Base-by-base conservation (phyloP, 2,888 invertebrate species). In the Ichneumon xanthorius region DNA sequence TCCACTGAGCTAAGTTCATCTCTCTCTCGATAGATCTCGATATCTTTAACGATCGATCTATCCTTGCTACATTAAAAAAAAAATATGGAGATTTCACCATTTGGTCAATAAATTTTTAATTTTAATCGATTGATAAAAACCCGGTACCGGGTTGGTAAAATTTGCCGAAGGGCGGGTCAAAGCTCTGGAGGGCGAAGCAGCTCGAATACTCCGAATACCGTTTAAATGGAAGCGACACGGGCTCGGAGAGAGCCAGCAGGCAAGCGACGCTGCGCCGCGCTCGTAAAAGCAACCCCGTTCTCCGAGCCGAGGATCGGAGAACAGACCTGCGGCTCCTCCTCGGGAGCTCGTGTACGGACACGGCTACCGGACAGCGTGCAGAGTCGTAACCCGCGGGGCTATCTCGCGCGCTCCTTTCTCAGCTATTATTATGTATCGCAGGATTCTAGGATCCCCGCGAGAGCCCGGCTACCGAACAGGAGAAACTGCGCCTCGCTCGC, bases 341-440 rank as follows among this genome's bases (percentile, higher is more conserved):
- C 53, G 65, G 7, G 26, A 40, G 22, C 61, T 79, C 75, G 33
- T 11, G 45, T 37, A 48, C n/a, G 22, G 19, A 37, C 45, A 26
- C 37, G 58, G 81, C 81, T 80, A 82, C 79, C 77, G 71, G 53
- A 65, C 75, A 40, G 30, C 70, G 82, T 85, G 83, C 88, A 83
- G 84, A 86, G 80, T 89, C 89, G 90, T 90, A 90, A 90, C 89
- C 82, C 71, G 71, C 30, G 81, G 53, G 63, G 58, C 68, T 26
- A 48, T 63, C 75, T 65, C 65, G 30, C 48, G 37, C 14, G 68
- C 81, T 88, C 86, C 87, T 87, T 90, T 89, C 90, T 89, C 89
- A 89, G 88, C 87, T 88, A 90, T 90, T 90, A 90, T 90, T 89
- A 86, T 86, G 76, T 85, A 85, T 87, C 86, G 63, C 30, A 84